Percentiles rank a stretch among this genome's conserved stretches.
These are phyloP conservation scores for Trematomus bernacchii DNA, from an alignment of 2,797 vertebrate species.

Conservation along the genomic window DNA sequence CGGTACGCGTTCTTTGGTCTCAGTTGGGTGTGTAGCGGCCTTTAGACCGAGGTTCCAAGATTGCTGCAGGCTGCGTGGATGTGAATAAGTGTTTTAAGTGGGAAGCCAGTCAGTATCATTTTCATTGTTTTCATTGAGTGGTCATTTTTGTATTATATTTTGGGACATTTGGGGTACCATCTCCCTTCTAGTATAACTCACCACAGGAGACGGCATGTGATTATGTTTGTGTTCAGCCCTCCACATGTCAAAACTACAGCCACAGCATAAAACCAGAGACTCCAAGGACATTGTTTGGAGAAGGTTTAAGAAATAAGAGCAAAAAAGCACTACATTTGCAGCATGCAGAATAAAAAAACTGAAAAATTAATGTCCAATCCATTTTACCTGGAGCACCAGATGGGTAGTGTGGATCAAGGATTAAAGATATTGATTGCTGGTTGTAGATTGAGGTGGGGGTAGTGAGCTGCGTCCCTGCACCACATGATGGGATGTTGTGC, in stretches of 20 bases:
- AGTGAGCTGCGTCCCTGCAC: constrained; percentile 10
- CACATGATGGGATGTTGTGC: constrained; percentile 7
- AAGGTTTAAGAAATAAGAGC: neutral
- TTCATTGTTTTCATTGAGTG: neutral
- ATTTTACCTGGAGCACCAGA: neutral
- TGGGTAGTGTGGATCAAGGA: constrained; percentile 22
- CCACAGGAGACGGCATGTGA: neutral
- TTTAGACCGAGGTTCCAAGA: too few relatives aligned
- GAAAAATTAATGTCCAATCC: neutral
- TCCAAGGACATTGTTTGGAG: neutral
- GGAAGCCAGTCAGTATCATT: constrained; percentile 7
- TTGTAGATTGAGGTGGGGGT: constrained; percentile 18
- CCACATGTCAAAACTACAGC: too few relatives aligned
- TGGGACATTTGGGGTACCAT: neutral
- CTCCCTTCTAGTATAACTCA: too few relatives aligned
- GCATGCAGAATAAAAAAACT: neutral
- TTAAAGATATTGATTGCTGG: constrained; percentile 44
- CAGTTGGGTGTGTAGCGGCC: too few relatives aligned
- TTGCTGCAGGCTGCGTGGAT: neutral
- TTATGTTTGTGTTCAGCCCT: neutral
- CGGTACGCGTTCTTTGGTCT: too few relatives aligned
- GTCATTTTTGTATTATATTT: neutral
- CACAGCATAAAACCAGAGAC: neutral
- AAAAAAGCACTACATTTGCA: neutral
- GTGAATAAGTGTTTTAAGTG: neutral